These are phyloP conservation scores for Acleris literana DNA, from an alignment of 2,888 invertebrate species.

Conservation along the genomic window DNA sequence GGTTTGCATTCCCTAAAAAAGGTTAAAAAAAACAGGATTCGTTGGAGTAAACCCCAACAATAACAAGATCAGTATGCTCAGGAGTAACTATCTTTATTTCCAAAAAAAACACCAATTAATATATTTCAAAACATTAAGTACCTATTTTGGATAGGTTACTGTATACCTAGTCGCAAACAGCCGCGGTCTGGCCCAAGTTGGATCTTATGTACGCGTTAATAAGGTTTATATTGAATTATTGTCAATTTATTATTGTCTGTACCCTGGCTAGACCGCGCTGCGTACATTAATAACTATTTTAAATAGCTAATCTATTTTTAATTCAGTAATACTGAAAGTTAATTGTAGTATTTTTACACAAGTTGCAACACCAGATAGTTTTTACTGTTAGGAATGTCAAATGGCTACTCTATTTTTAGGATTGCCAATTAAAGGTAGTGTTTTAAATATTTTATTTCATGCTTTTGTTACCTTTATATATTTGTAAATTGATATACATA, in stretches of 20 bases:
- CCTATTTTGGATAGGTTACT: constrained; percentile 58
- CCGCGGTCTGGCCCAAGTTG: constrained; percentile 49
- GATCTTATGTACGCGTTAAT: constrained; percentile 16
- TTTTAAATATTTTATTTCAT: neutral
- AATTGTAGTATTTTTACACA: constrained; percentile 1
- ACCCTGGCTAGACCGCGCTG: constrained; percentile 43
- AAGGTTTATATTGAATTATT: constrained; percentile 42
- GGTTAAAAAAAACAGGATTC: neutral
- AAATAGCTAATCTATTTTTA: constrained; percentile 34
- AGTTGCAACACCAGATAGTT: neutral
- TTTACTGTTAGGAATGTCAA: neutral
- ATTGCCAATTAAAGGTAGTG: neutral
- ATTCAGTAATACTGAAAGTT: constrained; percentile 27
- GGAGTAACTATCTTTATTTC: constrained; percentile 81
- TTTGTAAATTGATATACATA: constrained; percentile 32
- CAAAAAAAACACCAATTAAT: constrained; percentile 79
- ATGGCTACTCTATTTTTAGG: neutral
- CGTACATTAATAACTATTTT: constrained; percentile 38
- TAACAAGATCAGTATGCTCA: constrained; percentile 71
- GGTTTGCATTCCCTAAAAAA: too few relatives aligned
- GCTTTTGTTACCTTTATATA: constrained; percentile 11
- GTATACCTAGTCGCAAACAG: constrained; percentile 58
- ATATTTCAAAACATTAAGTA: constrained; percentile 73
- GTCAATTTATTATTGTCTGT: constrained; percentile 42
- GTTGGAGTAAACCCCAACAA: constrained; percentile 41